These are phyloP conservation scores for Nemurella pictetii DNA, from an alignment of 2,888 invertebrate species.

Conservation along the genomic window DNA sequence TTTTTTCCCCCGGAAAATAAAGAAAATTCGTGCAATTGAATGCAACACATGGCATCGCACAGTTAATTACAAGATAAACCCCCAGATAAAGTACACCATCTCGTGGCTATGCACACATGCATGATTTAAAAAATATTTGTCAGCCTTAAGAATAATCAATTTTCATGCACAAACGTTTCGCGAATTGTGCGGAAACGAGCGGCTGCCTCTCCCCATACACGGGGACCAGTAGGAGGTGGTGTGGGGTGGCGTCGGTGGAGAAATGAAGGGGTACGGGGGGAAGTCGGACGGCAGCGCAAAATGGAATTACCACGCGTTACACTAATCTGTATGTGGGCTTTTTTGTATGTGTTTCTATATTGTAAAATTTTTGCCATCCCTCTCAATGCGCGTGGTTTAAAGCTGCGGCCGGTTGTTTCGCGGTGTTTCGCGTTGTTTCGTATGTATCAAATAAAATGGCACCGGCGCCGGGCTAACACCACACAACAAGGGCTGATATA, in stretches of 20 bases:
- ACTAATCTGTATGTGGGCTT: not conserved
- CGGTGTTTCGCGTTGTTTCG: not conserved
- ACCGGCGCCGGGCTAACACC: too few species aligned
- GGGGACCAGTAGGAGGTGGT: not conserved
- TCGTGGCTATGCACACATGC: not conserved
- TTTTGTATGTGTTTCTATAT: not conserved
- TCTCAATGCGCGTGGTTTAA: not conserved
- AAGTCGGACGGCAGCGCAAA: not conserved
- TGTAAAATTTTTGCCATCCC: not conserved
- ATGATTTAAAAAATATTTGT: not conserved
- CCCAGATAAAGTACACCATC: not conserved
- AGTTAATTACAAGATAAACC: not conserved
- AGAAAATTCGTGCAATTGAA: not conserved
- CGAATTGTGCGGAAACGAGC: not conserved
- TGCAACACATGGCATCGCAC: not conserved
- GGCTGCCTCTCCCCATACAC: too few species aligned
- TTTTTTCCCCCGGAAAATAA: not conserved
- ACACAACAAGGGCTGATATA: slow-evolving; percentile 19
- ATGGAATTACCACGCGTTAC: not conserved
- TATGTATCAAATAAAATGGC: too few species aligned
- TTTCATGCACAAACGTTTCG: not conserved
- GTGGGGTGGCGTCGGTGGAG: not conserved
- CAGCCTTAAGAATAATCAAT: not conserved
- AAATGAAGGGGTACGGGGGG: not conserved
- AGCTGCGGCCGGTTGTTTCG: not conserved